Conservation (phyloP, 2,888 invertebrate genomes). For the Epiblema foenella region DNA sequence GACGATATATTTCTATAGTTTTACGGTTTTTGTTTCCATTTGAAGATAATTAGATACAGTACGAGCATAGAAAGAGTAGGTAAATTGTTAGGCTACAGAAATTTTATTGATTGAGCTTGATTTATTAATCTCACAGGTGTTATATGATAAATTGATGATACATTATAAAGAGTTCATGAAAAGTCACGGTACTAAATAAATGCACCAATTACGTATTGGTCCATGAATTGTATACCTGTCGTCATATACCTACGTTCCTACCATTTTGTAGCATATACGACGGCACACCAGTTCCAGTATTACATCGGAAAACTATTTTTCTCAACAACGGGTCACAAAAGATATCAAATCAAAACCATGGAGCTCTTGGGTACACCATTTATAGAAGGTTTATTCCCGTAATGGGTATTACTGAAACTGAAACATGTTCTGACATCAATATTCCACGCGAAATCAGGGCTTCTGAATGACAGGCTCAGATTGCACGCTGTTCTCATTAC, state of each 20-base stretch:
- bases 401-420: constrained; percentile 11
- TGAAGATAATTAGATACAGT: too few relatives aligned
- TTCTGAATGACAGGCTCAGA: constrained; percentile 8
- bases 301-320: constrained; percentile 28
- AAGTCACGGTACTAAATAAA: too few relatives aligned
- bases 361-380: background rate
- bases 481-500: background rate
- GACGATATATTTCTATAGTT: too few relatives aligned
- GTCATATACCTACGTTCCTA: background rate
- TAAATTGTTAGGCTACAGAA: too few relatives aligned
- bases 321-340: constrained; percentile 12
- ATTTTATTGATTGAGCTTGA: too few relatives aligned
- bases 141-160: too few relatives aligned
- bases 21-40: too few relatives aligned
- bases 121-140: too few relatives aligned
- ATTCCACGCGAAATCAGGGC: background rate
- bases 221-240: too few relatives aligned
- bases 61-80: too few relatives aligned
- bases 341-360: constrained; percentile 18
- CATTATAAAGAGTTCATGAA: too few relatives aligned
- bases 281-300: constrained; percentile 8
- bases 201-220: background rate
- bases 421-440: constrained; percentile 7
- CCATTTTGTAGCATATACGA: constrained; percentile 13
- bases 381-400: constrained; percentile 12